Percentiles rank a stretch among this genome's conserved stretches.
Evolutionary conservation across 2,113 vertebrate species (phyloP).

Genomic region (Pogonocichla stellata): DNA sequence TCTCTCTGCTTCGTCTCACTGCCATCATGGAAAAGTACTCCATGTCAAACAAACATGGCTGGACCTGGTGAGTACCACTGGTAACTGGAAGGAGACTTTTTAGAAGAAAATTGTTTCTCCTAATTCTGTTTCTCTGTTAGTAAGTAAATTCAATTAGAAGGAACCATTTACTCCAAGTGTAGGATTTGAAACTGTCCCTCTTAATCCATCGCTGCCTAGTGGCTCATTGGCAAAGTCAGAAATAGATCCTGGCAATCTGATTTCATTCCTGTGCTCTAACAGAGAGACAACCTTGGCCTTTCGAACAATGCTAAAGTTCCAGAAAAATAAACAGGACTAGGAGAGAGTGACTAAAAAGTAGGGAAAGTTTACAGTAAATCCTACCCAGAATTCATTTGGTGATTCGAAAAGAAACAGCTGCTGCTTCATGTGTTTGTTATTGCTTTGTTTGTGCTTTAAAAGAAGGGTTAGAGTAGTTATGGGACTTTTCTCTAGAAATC

Average conservation of each 20-base stretch:
- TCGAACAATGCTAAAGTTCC: background rate
- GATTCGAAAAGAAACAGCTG: slow-evolving; percentile 47
- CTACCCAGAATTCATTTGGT: background rate
- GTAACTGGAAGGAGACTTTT: background rate
- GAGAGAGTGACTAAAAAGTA: slow-evolving; percentile 29
- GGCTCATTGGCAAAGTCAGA: background rate
- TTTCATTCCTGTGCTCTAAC: background rate
- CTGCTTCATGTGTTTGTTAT: background rate
- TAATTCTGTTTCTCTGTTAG: background rate
- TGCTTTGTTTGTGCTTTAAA: background rate
- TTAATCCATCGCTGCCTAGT: background rate
- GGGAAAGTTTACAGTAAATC: slow-evolving; percentile 47
- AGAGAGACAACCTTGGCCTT: background rate
- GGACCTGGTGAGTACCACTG: slow-evolving; percentile 87
- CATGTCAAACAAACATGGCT: slow-evolving; percentile 95
- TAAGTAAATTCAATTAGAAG: background rate
- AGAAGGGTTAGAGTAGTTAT: background rate
- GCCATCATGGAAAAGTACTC: slow-evolving; percentile 98
- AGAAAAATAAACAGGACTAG: slow-evolving; percentile 39
- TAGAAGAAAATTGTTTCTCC: background rate
- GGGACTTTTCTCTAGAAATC: background rate
- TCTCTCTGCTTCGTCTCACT: slow-evolving; percentile 93
- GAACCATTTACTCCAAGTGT: background rate
- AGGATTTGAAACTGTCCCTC: background rate
- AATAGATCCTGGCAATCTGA: background rate